These are phyloP conservation scores for Protosalanx chinensis DNA, from an alignment of 2,797 vertebrate species.

Conservation along the genomic window DNA sequence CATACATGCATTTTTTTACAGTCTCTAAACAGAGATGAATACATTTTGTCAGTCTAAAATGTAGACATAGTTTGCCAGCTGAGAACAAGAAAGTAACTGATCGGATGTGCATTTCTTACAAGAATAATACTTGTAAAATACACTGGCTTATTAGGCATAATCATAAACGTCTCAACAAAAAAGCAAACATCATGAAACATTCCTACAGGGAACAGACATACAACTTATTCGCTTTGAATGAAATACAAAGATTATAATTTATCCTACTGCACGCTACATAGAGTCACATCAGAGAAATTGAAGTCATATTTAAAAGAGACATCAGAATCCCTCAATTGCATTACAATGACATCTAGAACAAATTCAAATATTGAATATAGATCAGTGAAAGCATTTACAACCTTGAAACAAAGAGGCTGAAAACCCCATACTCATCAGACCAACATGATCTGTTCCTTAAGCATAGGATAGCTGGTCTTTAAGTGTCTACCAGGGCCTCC, in stretches of 20 bases:
- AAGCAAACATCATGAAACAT: background rate
- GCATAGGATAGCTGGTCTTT: accelerated
- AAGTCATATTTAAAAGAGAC: background rate
- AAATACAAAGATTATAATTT: background rate
- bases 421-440: constrained; percentile 1
- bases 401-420: background rate
- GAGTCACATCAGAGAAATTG: background rate
- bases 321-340: constrained; percentile 37
- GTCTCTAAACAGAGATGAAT: constrained; percentile 18
- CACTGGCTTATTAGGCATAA: background rate
- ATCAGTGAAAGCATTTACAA: constrained; percentile 11
- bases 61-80: constrained; percentile 24
- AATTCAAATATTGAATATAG: constrained; percentile 16
- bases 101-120: no score
- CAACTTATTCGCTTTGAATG: constrained; percentile 8
- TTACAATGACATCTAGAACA: constrained; percentile 33
- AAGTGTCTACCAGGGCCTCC: constrained; percentile 48
- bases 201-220: constrained; percentile 32
- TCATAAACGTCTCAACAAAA: background rate
- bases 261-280: background rate
- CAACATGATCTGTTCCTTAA: background rate
- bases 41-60: constrained; percentile 42
- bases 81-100: no score
- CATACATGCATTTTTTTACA: constrained; percentile 37
- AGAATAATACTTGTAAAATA: background rate